These are phyloP conservation scores for Salpingus planirostris DNA, from an alignment of 2,888 invertebrate species.

Conservation along the genomic window DNA sequence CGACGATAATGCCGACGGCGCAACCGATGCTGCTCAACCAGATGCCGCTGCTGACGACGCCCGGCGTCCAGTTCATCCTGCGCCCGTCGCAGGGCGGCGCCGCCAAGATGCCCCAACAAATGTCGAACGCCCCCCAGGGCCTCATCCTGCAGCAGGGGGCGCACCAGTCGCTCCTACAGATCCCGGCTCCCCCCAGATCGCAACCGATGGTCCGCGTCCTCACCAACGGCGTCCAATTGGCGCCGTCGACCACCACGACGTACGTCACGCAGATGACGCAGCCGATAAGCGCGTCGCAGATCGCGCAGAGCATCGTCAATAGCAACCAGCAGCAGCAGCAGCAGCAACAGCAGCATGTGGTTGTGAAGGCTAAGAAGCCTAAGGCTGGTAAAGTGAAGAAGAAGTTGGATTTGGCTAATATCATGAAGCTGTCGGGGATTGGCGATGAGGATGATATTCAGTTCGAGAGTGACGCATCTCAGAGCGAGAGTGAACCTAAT, in stretches of 20 bases:
- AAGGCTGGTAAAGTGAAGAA: slow-evolving; percentile 45
- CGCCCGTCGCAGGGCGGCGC: slow-evolving; percentile 60
- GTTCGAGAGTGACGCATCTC: slow-evolving; percentile 41
- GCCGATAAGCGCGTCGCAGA: slow-evolving; percentile 23
- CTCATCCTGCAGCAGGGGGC: slow-evolving; percentile 36
- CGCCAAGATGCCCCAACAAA: slow-evolving; percentile 41
- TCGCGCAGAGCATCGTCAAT: neutral
- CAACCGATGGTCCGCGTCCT: slow-evolving; percentile 47
- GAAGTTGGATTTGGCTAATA: slow-evolving; percentile 60
- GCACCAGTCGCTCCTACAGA: slow-evolving; percentile 35
- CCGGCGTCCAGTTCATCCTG: slow-evolving; percentile 62
- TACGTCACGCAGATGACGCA: slow-evolving; percentile 30
- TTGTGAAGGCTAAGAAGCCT: slow-evolving; percentile 28
- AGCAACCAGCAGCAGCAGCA: neutral
- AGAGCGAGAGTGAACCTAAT: slow-evolving; percentile 38
- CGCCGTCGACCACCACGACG: slow-evolving; percentile 37
- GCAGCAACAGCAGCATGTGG: slow-evolving; percentile 18
- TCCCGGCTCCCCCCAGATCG: slow-evolving; percentile 9
- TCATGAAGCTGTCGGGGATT: slow-evolving; percentile 63
- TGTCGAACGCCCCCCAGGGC: slow-evolving; percentile 34
- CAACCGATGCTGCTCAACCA: slow-evolving; percentile 40
- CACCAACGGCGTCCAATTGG: slow-evolving; percentile 47
- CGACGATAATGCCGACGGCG: slow-evolving; percentile 38
- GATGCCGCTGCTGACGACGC: slow-evolving; percentile 43
- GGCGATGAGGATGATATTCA: slow-evolving; percentile 59